Conservation (phyloP, 2,888 invertebrate species). For the Stenoptilia bipunctidactyla region DNA sequence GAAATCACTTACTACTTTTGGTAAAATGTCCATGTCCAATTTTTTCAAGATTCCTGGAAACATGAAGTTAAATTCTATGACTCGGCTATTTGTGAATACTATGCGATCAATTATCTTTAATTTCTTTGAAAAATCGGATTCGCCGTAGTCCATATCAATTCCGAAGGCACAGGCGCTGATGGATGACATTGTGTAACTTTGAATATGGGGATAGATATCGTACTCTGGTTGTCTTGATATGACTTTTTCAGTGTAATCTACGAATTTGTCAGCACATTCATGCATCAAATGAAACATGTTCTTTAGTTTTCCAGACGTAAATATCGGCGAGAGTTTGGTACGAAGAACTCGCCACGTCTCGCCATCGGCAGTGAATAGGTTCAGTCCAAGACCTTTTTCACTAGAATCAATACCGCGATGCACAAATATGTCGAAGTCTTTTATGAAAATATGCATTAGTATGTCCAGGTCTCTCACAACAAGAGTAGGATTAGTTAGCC, state of each 20-base stretch:
- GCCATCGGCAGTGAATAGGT: too few species aligned
- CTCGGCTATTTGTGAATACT: slow-evolving; percentile 14
- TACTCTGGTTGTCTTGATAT: slow-evolving; percentile 25
- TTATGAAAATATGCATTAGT: neutral
- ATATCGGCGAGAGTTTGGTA: neutral
- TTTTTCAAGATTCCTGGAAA: slow-evolving; percentile 30
- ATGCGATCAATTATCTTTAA: slow-evolving; percentile 14
- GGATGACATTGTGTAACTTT: slow-evolving; percentile 27
- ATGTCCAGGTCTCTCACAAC: neutral
- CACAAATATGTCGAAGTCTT: neutral
- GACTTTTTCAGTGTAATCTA: slow-evolving; percentile 11
- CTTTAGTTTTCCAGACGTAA: neutral
- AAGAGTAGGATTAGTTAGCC: neutral
- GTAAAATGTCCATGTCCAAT: slow-evolving; percentile 24
- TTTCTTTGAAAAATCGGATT: slow-evolving; percentile 2
- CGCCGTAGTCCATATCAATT: slow-evolving; percentile 22
- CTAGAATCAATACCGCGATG: neutral
- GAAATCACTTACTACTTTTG: slow-evolving; percentile 18
- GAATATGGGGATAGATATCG: slow-evolving; percentile 12
- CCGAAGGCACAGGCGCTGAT: slow-evolving; percentile 32
- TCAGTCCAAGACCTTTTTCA: too few species aligned
- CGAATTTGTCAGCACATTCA: slow-evolving; percentile 17
- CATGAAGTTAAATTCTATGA: slow-evolving; percentile 27
- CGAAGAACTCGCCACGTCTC: neutral
- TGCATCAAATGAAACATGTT: neutral